phyloP scores from a whole-genome alignment of 2,888 invertebrate genomes.

The Brachylomia viminalis region DNA sequence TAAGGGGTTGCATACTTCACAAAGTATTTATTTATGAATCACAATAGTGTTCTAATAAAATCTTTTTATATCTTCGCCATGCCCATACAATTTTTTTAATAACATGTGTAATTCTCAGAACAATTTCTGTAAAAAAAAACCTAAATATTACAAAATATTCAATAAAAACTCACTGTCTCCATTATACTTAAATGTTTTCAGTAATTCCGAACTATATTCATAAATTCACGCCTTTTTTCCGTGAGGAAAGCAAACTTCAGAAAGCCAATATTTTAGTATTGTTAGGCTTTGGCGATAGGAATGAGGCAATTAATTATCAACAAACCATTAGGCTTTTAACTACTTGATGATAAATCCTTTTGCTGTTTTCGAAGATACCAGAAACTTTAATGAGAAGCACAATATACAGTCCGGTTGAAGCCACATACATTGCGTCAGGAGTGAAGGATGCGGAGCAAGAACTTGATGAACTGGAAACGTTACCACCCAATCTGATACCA shows the following conservation, averaged over 20 bases:
- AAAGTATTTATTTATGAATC: too few relatives aligned
- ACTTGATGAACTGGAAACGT: slow-evolving; percentile 66
- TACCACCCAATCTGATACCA: slow-evolving; percentile 79
- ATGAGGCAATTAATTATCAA: neutral
- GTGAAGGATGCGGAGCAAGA: slow-evolving; percentile 59
- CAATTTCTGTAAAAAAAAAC: neutral
- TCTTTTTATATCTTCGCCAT: neutral
- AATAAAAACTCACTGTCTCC: neutral
- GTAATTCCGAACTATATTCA: neutral
- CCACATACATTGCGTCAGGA: slow-evolving; percentile 63
- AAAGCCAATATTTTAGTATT: neutral
- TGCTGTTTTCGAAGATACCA: slow-evolving; percentile 72
- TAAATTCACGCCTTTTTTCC: neutral
- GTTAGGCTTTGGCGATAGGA: neutral
- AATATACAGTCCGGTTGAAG: slow-evolving; percentile 72
- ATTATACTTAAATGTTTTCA: neutral
- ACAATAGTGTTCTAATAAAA: neutral
- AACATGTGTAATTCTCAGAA: neutral
- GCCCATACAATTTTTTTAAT: neutral
- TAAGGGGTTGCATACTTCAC: too few relatives aligned
- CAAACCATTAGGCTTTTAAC: neutral
- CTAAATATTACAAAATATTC: neutral
- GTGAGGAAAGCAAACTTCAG: neutral
- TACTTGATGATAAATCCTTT: neutral
- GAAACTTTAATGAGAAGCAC: slow-evolving; percentile 80